Evolutionary conservation across 2,113 vertebrate species (phyloP).

Genomic region (Myrmecophaga tridactyla): DNA sequence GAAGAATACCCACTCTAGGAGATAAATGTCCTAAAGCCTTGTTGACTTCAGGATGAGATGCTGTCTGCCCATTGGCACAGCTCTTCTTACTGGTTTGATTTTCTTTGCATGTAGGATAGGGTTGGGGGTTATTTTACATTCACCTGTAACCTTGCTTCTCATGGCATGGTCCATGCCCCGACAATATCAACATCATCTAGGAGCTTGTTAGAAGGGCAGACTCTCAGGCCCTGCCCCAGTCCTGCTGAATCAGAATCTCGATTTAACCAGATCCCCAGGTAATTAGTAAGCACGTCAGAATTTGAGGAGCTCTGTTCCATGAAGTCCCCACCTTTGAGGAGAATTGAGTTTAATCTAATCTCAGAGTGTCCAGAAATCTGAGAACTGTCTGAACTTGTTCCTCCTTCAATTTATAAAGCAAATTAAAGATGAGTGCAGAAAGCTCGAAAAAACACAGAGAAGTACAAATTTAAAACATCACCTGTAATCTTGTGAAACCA

Average conservation of each 20-base stretch:
- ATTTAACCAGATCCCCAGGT: background rate
- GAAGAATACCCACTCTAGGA: background rate
- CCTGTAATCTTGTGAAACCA: background rate
- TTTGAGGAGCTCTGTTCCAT: background rate
- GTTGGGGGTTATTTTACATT: background rate
- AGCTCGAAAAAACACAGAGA: background rate
- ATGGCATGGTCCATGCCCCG: background rate
- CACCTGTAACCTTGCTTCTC: background rate
- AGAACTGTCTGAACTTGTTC: background rate
- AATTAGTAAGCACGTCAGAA: background rate
- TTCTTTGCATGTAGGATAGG: background rate
- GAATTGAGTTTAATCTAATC: background rate
- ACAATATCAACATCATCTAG: background rate
- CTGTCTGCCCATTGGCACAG: accelerated
- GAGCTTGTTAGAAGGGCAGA: background rate
- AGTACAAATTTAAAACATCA: background rate
- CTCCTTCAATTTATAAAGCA: background rate
- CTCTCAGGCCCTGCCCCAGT: background rate
- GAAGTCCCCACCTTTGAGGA: background rate
- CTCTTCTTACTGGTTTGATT: background rate
- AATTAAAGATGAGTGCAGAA: background rate
- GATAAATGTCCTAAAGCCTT: accelerated
- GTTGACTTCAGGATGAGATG: background rate
- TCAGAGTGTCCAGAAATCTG: background rate
- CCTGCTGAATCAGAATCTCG: background rate